Evolutionary conservation across 2,113 vertebrate genomes (phyloP).

Genomic region (Neoarius graeffei): DNA sequence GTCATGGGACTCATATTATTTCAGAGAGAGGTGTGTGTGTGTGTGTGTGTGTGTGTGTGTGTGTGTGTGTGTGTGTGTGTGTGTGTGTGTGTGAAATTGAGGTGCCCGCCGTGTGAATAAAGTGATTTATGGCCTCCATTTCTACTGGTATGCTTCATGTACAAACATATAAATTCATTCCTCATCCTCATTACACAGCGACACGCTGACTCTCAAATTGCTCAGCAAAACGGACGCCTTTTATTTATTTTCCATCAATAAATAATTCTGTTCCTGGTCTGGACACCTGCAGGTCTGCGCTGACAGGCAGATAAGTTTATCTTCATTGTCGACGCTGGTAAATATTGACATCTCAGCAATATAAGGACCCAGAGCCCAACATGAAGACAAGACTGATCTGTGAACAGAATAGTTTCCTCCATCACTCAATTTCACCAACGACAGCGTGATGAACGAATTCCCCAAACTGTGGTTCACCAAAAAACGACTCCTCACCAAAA

Average conservation of each 20-base stretch:
- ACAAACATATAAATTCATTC: slow-evolving; percentile 16
- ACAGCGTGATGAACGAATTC: not conserved
- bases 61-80: slow-evolving; percentile 3
- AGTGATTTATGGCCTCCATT: slow-evolving; percentile 22
- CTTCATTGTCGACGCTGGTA: not conserved
- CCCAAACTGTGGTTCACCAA: not conserved
- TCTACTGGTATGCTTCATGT: slow-evolving; percentile 20
- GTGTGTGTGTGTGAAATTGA: slow-evolving; percentile 1
- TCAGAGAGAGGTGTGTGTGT: not conserved
- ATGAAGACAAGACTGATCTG: not conserved
- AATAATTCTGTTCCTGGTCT: not conserved
- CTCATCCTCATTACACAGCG: not conserved
- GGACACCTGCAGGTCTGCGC: not conserved
- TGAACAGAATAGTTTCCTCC: not conserved
- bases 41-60: slow-evolving; percentile 4
- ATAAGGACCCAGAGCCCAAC: not conserved
- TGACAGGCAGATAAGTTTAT: not conserved
- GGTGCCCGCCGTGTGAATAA: not conserved
- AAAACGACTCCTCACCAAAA: not conserved
- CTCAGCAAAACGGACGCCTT: not conserved
- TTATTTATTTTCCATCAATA: slow-evolving; percentile 3
- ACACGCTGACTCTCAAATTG: not conserved
- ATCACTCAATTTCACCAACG: not conserved
- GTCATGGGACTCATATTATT: not conserved
- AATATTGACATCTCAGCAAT: slow-evolving; percentile 5